These are phyloP conservation scores for Cariama cristata DNA, from an alignment of 2,113 vertebrate species.

Conservation along the genomic window DNA sequence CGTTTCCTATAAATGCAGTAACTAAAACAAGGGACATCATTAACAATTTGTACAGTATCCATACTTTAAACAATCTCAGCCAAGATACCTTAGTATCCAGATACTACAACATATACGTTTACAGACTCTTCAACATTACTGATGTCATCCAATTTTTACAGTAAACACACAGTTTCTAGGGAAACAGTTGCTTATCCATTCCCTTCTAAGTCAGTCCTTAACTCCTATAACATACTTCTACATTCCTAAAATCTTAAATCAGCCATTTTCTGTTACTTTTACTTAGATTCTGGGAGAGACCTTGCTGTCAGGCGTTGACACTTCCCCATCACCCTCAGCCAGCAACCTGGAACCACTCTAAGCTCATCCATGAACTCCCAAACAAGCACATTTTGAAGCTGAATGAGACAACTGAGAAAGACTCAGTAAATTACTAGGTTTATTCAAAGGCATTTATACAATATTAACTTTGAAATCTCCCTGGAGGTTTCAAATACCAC, in stretches of 20 bases:
- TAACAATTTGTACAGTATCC: neutral
- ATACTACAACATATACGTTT: neutral
- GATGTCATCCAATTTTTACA: neutral
- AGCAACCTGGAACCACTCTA: neutral
- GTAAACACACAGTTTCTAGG: neutral
- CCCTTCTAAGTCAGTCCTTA: neutral
- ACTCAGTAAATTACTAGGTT: neutral
- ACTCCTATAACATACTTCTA: neutral
- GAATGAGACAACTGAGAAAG: neutral
- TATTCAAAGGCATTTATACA: constrained; percentile 27
- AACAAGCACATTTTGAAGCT: neutral
- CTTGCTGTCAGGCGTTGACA: neutral
- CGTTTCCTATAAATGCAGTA: neutral
- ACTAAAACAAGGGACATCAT: neutral
- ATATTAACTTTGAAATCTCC: constrained; percentile 26
- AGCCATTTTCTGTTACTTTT: neutral
- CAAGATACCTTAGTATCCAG: neutral
- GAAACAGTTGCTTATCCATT: neutral
- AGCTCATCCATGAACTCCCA: neutral
- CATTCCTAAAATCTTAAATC: neutral
- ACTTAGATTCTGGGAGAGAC: neutral
- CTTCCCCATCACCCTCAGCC: neutral
- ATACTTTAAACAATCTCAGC: neutral
- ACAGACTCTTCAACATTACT: neutral
- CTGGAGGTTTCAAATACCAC: constrained; percentile 1